These are phyloP conservation scores for Hyperopisus bebe DNA, from an alignment of 2,113 vertebrate genomes.

Conservation along the genomic window DNA sequence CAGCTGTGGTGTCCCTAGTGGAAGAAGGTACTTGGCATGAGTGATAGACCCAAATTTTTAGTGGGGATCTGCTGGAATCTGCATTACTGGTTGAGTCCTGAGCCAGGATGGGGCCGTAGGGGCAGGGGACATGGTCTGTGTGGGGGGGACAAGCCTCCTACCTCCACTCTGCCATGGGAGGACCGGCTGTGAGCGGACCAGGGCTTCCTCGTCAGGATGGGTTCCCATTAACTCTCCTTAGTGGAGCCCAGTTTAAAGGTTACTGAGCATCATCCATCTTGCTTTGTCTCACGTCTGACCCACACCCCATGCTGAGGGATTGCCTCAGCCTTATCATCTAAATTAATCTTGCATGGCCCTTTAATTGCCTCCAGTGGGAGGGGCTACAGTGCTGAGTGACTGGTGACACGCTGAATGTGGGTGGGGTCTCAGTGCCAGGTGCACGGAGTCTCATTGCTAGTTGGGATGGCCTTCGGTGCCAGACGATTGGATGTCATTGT, in stretches of 20 bases:
- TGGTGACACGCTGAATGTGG: background rate
- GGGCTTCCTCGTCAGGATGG: background rate
- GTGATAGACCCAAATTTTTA: background rate
- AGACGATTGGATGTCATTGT: conserved; percentile 10
- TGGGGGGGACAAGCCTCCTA: background rate
- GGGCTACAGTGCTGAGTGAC: background rate
- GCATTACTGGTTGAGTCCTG: conserved; percentile 21
- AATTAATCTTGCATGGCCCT: background rate
- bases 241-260: background rate
- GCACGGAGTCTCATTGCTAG: background rate
- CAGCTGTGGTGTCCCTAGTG: background rate
- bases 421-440: background rate
- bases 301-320: background rate
- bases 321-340: conserved; percentile 4
- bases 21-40: background rate
- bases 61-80: background rate
- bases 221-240: background rate
- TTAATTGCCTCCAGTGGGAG: background rate
- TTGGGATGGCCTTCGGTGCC: conserved; percentile 5
- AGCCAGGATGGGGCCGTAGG: background rate
- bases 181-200: background rate
- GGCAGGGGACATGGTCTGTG: background rate
- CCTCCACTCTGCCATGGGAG: conserved; percentile 1
- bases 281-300: background rate
- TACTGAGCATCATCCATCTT: background rate